These are phyloP conservation scores for Azorinus chamasolen DNA, from an alignment of 2,888 invertebrate species.

Conservation along the genomic window DNA sequence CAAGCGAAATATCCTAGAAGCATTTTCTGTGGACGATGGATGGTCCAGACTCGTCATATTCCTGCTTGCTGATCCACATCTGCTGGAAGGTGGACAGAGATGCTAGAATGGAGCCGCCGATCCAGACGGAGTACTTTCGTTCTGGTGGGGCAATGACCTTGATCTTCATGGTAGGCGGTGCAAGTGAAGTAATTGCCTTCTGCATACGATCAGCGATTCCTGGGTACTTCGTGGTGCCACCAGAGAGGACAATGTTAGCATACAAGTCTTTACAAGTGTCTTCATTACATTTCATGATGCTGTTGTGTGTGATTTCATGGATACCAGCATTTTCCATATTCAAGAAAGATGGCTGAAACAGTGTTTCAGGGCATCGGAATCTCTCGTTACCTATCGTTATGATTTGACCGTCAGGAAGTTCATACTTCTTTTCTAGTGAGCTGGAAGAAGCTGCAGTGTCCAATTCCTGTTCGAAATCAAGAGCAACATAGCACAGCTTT, in stretches of 20 bases:
- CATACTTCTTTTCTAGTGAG: constrained; percentile 87
- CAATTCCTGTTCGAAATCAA: constrained; percentile 72
- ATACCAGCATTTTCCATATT: constrained; percentile 73
- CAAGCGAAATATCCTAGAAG: constrained; percentile 1
- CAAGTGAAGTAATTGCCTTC: constrained; percentile 70
- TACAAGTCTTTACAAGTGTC: constrained; percentile 65
- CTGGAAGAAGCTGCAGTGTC: constrained; percentile 64
- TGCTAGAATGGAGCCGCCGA: constrained; percentile 64
- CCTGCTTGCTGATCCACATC: constrained; percentile 63
- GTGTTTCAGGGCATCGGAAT: constrained; percentile 80
- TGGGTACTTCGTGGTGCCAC: constrained; percentile 80
- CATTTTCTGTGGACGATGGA: constrained; percentile 98
- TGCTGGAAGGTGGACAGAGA: constrained; percentile 64
- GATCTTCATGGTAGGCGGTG: constrained; percentile 66
- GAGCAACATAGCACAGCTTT: constrained; percentile 68
- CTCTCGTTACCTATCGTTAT: constrained; percentile 83
- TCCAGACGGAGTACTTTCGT: constrained; percentile 86
- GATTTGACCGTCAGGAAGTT: constrained; percentile 83
- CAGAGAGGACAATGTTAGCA: constrained; percentile 68
- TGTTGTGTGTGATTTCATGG: constrained; percentile 70
- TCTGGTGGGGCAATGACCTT: constrained; percentile 71
- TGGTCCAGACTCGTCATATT: constrained; percentile 98
- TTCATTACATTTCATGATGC: constrained; percentile 64
- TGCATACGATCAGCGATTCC: constrained; percentile 73
- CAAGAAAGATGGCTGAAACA: constrained; percentile 81